phyloP scores from a whole-genome alignment of 1,140 invertebrate species.

The Caenorhabditis latens region DNA sequence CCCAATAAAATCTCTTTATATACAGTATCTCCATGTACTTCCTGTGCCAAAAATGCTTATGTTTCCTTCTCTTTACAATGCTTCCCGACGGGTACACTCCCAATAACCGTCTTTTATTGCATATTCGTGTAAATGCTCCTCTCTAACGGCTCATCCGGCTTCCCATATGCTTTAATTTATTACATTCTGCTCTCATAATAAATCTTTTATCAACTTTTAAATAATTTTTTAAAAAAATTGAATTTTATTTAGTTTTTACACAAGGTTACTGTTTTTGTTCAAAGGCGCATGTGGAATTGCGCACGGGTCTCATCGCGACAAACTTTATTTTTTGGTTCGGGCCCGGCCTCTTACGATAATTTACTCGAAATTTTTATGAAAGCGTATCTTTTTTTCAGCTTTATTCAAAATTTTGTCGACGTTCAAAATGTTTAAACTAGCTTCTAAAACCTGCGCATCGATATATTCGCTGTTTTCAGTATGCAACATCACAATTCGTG shows the following conservation, averaged over 20 bases:
- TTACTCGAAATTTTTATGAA: too few species aligned
- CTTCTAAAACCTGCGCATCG: not conserved
- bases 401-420: too few species aligned
- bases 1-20: not conserved
- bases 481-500: not conserved
- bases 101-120: not conserved
- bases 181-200: conserved; percentile 27
- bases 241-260: too few species aligned
- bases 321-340: not conserved
- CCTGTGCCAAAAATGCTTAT: not conserved
- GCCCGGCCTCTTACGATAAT: too few species aligned
- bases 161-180: conserved; percentile 22
- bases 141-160: not conserved
- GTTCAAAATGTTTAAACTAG: too few species aligned
- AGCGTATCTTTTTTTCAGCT: too few species aligned
- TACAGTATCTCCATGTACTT: not conserved
- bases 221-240: not conserved
- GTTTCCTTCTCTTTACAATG: not conserved
- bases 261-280: not conserved
- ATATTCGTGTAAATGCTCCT: not conserved
- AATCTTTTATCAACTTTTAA: not conserved
- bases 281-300: not conserved
- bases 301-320: not conserved
- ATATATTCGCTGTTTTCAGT: not conserved
- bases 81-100: not conserved